phyloP scores from a whole-genome alignment of 2,113 vertebrate species.

The Thalassoma bifasciatum region DNA sequence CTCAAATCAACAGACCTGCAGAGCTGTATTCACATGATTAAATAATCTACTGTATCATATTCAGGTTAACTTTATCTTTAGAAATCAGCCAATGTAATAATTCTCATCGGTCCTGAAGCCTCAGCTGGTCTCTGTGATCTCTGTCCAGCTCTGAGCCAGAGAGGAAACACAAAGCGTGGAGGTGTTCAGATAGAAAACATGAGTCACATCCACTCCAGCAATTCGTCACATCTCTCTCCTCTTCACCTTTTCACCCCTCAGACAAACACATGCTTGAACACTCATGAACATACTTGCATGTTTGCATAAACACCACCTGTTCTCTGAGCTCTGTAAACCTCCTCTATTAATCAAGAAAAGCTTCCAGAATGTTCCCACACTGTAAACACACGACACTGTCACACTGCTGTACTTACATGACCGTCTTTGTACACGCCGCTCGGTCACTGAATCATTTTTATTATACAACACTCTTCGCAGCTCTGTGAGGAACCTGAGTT shows the following conservation, averaged over 20 bases:
- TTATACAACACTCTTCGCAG: slow-evolving; percentile 5
- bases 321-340: slow-evolving; percentile 34
- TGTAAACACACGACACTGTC: slow-evolving; percentile 21
- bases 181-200: slow-evolving; percentile 42
- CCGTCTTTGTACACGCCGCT: slow-evolving; percentile 47
- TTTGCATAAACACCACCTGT: slow-evolving; percentile 45
- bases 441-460: slow-evolving; percentile 14
- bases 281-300: slow-evolving; percentile 6
- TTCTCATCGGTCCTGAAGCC: no score
- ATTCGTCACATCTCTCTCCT: slow-evolving; percentile 47
- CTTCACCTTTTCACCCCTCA: slow-evolving; percentile 38
- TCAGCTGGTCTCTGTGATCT: slow-evolving; percentile 30
- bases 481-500: neutral
- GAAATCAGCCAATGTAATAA: no score
- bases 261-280: no score
- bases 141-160: slow-evolving; percentile 21
- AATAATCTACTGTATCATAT: neutral
- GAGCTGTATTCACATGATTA: neutral
- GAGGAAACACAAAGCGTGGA: slow-evolving; percentile 35
- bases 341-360: slow-evolving; percentile 28
- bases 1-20: neutral
- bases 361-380: slow-evolving; percentile 40
- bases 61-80: neutral
- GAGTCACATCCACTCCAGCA: slow-evolving; percentile 50
- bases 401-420: slow-evolving; percentile 32